Base-by-base conservation (phyloP, 1,140 invertebrate genomes). In the Heliconius hewitsoni region DNA sequence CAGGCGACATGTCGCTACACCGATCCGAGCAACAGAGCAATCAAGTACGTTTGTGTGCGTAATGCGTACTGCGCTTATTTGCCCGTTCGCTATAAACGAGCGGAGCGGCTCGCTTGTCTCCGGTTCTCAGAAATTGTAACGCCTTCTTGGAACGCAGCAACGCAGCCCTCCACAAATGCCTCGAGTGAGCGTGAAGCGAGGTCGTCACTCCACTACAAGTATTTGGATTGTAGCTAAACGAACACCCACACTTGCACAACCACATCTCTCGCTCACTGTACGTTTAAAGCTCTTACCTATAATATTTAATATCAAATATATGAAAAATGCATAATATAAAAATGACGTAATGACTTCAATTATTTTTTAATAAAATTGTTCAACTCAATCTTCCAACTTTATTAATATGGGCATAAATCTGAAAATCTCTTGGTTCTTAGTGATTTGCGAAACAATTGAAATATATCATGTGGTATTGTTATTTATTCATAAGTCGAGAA, bases 101-200 rank as follows among this genome's bases (percentile, higher is more conserved):
- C 83, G 82, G 86, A 91, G 89, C 89, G 87, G 87, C 86, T 92
- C 87, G 88, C 87, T 89, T 94, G 93, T 94, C 92, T 93, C 91
- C 85, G 87, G 84, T 94, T 94, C 93, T 93, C 83, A 89, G 93
- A 94, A 94, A 93, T 93, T 93, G 91, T 93, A 93, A 93, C 91
- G 92, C 92, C 92, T 94, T 94, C 93, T 93, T 85, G 85, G 93
- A 93, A 94, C 89, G 88, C 86, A 91, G 87, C 84, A 90, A 91
- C 90, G 87, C 90, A 93, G 87, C 86, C 88, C 89, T 91, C 91
- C 87, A 90, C 89, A 87, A 92, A 89, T 90, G 86, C 88, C 86
- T 89, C 85, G 87, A 91, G 90, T 90, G 91, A 91, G 90, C 88
- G 90, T 87, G 91, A 90, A 89, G 86, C 91, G 92, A 94, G 93